Evolutionary conservation across 2,888 invertebrate genomes (phyloP), one percentile per base, ranked within the genome.

Genomic region (Netelia inedita): DNA sequence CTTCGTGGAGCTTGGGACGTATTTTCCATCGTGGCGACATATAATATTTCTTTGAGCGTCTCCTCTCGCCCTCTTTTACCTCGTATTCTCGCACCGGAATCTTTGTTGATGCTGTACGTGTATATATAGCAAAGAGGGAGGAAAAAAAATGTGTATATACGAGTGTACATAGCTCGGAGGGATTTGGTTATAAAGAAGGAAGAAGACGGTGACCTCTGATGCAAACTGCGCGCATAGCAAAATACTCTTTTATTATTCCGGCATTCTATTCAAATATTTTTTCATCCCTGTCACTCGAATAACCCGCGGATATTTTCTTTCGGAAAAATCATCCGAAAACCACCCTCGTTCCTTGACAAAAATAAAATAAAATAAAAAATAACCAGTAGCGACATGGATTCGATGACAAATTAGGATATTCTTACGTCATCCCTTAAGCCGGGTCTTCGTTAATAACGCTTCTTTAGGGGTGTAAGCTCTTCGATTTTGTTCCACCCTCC

Each of bases 1-100:
- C 68, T 80, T 53, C 59, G 57, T 43, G 78, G n/a, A 59, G 69
- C 81, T 78, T 69, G 69, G 53, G 43, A 73, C 16, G 53, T 53
- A 63, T 81, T 81, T 80, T 66, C 68, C 75, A 72, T 74, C 55
- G 74, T 35, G 35, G 35, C 21, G 35, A 55, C n/a, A 57, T 50
- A 74, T 41, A 78, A 46, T 65, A 41, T 81, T 76, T 76, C 23
- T 80, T 68, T 59, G 71, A 63, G 63, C 63, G 53, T 61, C 55
- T 76, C 46, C 53, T 41, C 75, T 65, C 41, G 21, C 57, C n/a
- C 35, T 55, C 57, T 23, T 53, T n/a, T 11, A 35, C 50, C n/a
- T 9, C 16, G 16, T 63, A 28, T 65, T 21, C 9, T 2, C 35
- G 55, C 16, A 61, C 46, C 46, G 61, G 73, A 73, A 73, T 61